Conservation (phyloP, 2,797 vertebrate species). For the Melanotaenia parkinsoni region DNA sequence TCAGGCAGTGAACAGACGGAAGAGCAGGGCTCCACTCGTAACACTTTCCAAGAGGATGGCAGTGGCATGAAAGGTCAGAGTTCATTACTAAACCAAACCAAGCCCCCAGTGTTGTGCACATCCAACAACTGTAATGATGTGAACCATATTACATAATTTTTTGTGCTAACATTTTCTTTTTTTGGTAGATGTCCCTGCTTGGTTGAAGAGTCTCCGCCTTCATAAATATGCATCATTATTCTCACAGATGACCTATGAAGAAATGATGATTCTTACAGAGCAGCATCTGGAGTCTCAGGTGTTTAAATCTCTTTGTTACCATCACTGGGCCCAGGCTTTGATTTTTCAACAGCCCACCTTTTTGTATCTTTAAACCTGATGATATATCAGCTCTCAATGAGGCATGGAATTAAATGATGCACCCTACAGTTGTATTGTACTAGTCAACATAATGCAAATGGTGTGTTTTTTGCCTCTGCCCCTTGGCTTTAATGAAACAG, state of each 20-base stretch:
- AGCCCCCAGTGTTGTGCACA: background rate
- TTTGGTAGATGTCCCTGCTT: constrained; percentile 90
- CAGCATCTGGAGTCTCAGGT: constrained; percentile 96
- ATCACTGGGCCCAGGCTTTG: constrained; percentile 22
- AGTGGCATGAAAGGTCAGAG: constrained; percentile 96
- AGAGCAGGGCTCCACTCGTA: constrained; percentile 87
- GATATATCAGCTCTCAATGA: constrained; percentile 76
- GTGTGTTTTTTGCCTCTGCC: constrained; percentile 54
- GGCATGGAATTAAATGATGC: constrained; percentile 76
- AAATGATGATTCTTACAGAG: constrained; percentile 98
- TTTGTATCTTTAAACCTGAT: constrained; percentile 62
- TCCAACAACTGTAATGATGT: constrained; percentile 35
- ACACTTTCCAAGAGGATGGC: constrained; percentile 95
- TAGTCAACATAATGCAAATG: constrained; percentile 61
- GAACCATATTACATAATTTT: constrained; percentile 15
- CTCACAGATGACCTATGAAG: constrained; percentile 96
- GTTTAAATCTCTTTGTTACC: constrained; percentile 43
- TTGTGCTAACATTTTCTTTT: background rate
- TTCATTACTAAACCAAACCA: constrained; percentile 19
- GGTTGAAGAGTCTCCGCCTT: constrained; percentile 96
- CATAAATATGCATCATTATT: constrained; percentile 97
- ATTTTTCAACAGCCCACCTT: constrained; percentile 57
- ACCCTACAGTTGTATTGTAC: constrained; percentile 68
- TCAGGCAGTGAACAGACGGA: constrained; percentile 97
- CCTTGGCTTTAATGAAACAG: constrained; percentile 71